Percentiles rank a stretch among this genome's conserved stretches.
Evolutionary conservation across 2,888 invertebrate genomes (phyloP).

Genomic region (Oscheius myriophilus): DNA sequence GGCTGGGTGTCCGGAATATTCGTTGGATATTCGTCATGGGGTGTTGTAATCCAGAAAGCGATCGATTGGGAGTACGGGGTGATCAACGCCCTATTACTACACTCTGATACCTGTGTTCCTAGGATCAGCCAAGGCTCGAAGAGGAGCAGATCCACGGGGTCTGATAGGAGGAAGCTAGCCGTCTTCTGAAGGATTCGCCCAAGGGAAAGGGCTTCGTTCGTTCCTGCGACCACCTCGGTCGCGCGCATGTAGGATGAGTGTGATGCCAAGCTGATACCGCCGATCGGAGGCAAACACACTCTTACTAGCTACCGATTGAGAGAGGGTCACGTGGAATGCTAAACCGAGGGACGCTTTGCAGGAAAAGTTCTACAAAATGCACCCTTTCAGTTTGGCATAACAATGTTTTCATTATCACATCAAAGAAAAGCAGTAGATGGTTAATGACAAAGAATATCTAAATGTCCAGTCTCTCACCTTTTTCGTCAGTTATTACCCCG

Average conservation of each 20-base stretch:
- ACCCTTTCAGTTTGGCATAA: too few relatives aligned
- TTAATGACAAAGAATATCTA: too few relatives aligned
- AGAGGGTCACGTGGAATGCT: not conserved
- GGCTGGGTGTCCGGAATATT: not conserved
- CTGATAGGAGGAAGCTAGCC: slow-evolving; percentile 26
- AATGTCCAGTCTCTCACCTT: too few relatives aligned
- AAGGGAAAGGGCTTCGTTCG: slow-evolving; percentile 12
- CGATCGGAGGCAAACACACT: not conserved
- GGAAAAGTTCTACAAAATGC: too few relatives aligned
- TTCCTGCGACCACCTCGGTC: slow-evolving; percentile 8
- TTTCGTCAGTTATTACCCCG: too few relatives aligned
- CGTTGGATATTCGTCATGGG: not conserved
- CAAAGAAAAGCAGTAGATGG: too few relatives aligned
- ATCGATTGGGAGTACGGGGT: slow-evolving; percentile 8
- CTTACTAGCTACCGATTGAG: not conserved
- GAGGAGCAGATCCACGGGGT: slow-evolving; percentile 34
- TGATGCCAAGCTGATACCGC: slow-evolving; percentile 26
- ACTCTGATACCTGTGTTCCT: slow-evolving; percentile 34
- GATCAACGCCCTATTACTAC: slow-evolving; percentile 28
- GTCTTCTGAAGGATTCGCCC: not conserved
- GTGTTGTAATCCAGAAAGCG: slow-evolving; percentile 14
- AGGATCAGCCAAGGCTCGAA: slow-evolving; percentile 31
- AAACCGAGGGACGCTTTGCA: too few relatives aligned
- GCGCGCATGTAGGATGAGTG: slow-evolving; percentile 17
- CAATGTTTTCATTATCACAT: too few relatives aligned